Evolutionary conservation across 2,888 invertebrate species (phyloP), one percentile per base, ranked within the genome.

Genomic region (Parnassius apollo): DNA sequence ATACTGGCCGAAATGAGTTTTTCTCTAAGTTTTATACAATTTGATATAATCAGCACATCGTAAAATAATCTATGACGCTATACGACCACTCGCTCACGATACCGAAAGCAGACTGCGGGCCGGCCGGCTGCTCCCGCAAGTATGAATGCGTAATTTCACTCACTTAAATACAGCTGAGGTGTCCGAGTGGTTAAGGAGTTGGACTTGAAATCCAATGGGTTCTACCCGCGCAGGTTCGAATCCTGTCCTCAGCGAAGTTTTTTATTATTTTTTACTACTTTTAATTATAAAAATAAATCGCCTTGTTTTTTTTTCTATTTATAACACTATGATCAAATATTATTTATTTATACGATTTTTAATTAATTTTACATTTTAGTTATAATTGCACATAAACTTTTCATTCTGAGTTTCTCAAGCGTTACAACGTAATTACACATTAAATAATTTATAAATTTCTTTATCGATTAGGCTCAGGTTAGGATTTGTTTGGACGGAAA

Each of bases 161-260:
- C 1, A 1, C 1, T 0, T 4, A 1, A 0, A 3, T 52, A 68
- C 54, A 77, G 91, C 92, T 90, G 90, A 90, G 91, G 91, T 91
- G 90, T 91, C 91, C 91, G 91, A 91, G 91, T 92, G 91, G 91
- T 92, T 91, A 92, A 90, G 89, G 91, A 91, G 91, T 91, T 91
- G 88, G 91, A 92, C 91, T 92, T 91, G 91, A 92, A 91, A 91
- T 92, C 91, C 91, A 92, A 91, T 92, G 92, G 92, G 92, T 91
- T 89, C 71, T 92, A 86, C 91, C 92, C 92, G 91, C 92, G 91
- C 91, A 92, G 92, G 91, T 92, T 92, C 91, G 92, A 92, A 92
- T 92, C 91, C 91, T 91, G 92, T 92, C 79, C 86, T 85, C 85
- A 85, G 86, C 85, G 85, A 57, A 0, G 2, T 9, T 2, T 42